Evolutionary conservation across 2,888 invertebrate species (phyloP).

Genomic region (Bursaphelenchus okinawaensis): DNA sequence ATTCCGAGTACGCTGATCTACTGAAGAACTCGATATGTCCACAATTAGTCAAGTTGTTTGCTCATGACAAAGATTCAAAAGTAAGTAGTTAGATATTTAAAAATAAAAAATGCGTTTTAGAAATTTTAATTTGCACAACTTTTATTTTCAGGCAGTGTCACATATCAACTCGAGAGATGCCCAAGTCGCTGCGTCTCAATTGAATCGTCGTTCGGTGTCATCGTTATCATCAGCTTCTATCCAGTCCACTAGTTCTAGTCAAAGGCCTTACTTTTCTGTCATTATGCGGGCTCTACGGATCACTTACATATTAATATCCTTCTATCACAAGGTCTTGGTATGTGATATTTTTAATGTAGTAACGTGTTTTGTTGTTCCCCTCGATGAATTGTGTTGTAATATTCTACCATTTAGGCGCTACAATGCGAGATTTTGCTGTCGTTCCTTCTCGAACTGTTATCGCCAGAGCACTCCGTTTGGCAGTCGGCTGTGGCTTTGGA

Average conservation of each 20-base stretch:
- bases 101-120: too few relatives aligned
- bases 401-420: constrained; percentile 68
- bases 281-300: constrained; percentile 87
- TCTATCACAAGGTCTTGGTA: constrained; percentile 59
- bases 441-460: constrained; percentile 89
- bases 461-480: constrained; percentile 87
- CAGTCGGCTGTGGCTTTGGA: constrained; percentile 89
- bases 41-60: constrained; percentile 92
- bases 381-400: neutral
- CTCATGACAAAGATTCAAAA: constrained; percentile 58
- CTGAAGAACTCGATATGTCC: constrained; percentile 95
- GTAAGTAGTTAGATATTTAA: neutral
- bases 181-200: neutral
- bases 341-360: too few relatives aligned
- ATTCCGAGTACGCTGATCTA: constrained; percentile 78
- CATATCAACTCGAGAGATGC: neutral
- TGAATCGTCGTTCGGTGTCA: constrained; percentile 12
- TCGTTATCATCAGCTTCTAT: constrained; percentile 4
- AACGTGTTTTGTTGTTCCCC: too few relatives aligned
- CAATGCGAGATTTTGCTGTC: constrained; percentile 98
- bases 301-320: constrained; percentile 84
- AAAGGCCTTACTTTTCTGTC: constrained; percentile 88
- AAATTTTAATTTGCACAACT: too few relatives aligned
- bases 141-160: neutral
- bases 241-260: neutral